Conservation (phyloP, 2,797 vertebrate genomes). For the Streptopelia turtur region DNA sequence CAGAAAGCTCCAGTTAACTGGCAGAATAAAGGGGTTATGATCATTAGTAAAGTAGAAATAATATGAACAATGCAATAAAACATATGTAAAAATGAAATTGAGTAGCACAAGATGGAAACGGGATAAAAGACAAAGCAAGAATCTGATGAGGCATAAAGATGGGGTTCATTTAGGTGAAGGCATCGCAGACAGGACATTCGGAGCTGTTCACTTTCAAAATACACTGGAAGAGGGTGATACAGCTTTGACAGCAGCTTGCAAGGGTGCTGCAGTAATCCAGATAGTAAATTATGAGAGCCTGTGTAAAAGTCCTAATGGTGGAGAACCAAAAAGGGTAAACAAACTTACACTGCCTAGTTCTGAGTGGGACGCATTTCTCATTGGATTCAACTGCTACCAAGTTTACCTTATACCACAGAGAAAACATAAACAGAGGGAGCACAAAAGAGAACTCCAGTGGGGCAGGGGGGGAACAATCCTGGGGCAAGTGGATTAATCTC, state of each 20-base stretch:
- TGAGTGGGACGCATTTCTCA: not conserved
- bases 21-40: not conserved
- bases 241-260: not conserved
- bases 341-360: not conserved
- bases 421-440: not conserved
- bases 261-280: conserved; percentile 2
- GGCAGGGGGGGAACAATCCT: not conserved
- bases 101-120: not conserved
- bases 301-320: not conserved
- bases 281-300: not conserved
- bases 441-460: not conserved
- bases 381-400: not conserved
- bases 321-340: not conserved
- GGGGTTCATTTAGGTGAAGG: not conserved
- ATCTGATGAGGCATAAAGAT: not conserved
- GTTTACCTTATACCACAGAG: not conserved
- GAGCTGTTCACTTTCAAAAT: not conserved
- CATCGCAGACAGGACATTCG: not conserved
- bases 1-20: not conserved
- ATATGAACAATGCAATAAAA: not conserved
- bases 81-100: not conserved
- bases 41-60: not conserved
- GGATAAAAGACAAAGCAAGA: not conserved
- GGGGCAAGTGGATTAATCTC: not conserved
- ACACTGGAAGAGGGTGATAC: not conserved